Percentiles rank a stretch among this genome's conserved stretches.
phyloP scores from a whole-genome alignment of 2,888 invertebrate species.

The Tenthredo notha region DNA sequence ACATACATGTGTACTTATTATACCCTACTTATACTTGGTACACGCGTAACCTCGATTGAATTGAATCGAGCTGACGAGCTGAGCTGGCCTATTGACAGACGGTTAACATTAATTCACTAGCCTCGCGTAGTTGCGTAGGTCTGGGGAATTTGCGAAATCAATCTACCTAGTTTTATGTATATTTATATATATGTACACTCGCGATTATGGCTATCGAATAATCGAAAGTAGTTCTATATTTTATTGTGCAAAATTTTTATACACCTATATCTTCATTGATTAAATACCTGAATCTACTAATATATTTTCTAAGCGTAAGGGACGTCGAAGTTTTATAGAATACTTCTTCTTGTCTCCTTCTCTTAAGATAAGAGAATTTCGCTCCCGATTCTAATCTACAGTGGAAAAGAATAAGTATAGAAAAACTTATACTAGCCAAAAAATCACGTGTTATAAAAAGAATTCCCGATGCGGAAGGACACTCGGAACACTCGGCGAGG shows the following conservation, averaged over 20 bases:
- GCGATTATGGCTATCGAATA: conserved; percentile 1
- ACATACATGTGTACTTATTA: neutral
- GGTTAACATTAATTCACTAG: conserved; percentile 19
- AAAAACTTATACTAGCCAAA: conserved; percentile 7
- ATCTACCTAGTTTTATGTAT: neutral
- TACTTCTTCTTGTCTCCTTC: neutral
- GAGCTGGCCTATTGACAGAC: neutral
- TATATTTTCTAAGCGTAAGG: neutral
- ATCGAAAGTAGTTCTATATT: neutral
- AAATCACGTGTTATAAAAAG: neutral
- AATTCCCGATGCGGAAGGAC: neutral
- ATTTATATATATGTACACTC: neutral
- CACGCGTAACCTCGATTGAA: conserved; percentile 23
- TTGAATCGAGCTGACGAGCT: conserved; percentile 10
- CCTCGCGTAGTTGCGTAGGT: conserved; percentile 23
- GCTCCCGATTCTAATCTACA: conserved; percentile 30
- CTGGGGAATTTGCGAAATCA: conserved; percentile 16
- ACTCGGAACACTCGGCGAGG: neutral
- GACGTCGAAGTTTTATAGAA: neutral
- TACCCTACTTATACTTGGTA: neutral
- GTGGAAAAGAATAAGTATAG: neutral
- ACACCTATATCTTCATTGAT: neutral
- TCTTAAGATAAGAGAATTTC: conserved; percentile 16
- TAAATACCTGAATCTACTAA: neutral
- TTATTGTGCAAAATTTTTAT: neutral